These are phyloP conservation scores for Silurus aristotelis DNA, from an alignment of 2,797 vertebrate species.

Conservation along the genomic window DNA sequence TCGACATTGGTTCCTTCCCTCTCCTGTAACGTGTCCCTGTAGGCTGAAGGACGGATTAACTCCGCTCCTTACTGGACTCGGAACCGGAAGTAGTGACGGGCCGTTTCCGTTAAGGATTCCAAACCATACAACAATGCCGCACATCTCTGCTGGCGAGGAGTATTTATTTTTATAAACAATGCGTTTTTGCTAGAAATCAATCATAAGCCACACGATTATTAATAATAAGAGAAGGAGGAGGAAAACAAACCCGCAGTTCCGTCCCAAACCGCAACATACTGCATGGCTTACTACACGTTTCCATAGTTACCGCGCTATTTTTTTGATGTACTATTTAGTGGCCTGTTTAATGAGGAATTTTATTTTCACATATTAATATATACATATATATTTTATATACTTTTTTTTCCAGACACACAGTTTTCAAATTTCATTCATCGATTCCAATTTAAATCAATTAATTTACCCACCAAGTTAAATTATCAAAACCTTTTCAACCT, in stretches of 20 bases:
- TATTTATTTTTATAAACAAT: not conserved
- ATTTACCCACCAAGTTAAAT: too few species aligned
- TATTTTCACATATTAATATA: too few species aligned
- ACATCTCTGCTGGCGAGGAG: not conserved
- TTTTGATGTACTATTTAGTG: not conserved
- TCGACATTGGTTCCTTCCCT: conserved; percentile 26
- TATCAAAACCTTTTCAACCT: too few species aligned
- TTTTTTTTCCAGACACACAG: too few species aligned
- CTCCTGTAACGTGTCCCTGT: conserved; percentile 54
- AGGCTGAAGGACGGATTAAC: conserved; percentile 72
- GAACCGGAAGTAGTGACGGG: conserved; percentile 72
- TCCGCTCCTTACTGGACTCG: conserved; percentile 62
- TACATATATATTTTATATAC: too few species aligned
- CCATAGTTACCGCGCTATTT: conserved; percentile 1
- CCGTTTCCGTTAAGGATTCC: conserved; percentile 55
- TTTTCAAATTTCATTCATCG: too few species aligned
- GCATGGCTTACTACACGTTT: not conserved
- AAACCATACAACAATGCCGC: conserved; percentile 7
- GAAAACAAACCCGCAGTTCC: conserved; percentile 11
- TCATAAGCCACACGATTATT: not conserved
- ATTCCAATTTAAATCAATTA: too few species aligned
- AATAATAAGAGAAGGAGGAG: conserved; percentile 30
- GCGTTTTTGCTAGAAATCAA: not conserved
- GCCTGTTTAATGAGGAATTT: not conserved
- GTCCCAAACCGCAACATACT: not conserved